Conservation (phyloP, 1,140 invertebrate species). For the Drosophila biarmipes region DNA sequence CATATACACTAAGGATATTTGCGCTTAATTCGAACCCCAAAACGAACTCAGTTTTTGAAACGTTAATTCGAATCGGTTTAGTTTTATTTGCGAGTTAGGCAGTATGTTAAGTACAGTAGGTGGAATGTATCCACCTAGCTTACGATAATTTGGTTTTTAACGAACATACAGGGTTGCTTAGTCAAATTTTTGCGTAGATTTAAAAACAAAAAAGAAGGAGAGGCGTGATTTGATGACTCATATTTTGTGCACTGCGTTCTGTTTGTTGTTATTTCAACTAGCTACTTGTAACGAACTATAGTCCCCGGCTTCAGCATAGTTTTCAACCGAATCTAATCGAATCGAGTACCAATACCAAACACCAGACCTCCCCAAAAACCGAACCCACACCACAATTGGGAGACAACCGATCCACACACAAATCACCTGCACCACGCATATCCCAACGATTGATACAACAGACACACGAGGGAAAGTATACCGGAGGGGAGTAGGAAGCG, state of each 20-base stretch:
- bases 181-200: constrained; percentile 79
- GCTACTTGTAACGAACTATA: constrained; percentile 35
- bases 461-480: constrained; percentile 12
- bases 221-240: constrained; percentile 31
- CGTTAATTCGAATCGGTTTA: constrained; percentile 7
- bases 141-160: constrained; percentile 64
- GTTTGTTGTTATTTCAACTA: constrained; percentile 63
- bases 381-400: constrained; percentile 18
- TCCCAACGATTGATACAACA: constrained; percentile 69
- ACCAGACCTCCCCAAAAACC: constrained; percentile 4
- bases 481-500: background rate
- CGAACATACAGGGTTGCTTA: constrained; percentile 80
- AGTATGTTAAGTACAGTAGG: constrained; percentile 45
- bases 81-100: constrained; percentile 36
- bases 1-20: constrained; percentile 20
- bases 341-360: constrained; percentile 1
- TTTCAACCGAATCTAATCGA: constrained; percentile 41
- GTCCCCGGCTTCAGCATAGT: constrained; percentile 32
- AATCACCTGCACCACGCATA: constrained; percentile 78
- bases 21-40: constrained; percentile 18
- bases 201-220: constrained; percentile 13
- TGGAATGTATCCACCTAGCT: constrained; percentile 60
- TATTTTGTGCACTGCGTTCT: constrained; percentile 63
- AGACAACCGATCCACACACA: constrained; percentile 42
- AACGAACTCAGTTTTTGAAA: constrained; percentile 9